phyloP scores from a whole-genome alignment of 2,797 vertebrate genomes.

The Enteromius afrohamiltoni region DNA sequence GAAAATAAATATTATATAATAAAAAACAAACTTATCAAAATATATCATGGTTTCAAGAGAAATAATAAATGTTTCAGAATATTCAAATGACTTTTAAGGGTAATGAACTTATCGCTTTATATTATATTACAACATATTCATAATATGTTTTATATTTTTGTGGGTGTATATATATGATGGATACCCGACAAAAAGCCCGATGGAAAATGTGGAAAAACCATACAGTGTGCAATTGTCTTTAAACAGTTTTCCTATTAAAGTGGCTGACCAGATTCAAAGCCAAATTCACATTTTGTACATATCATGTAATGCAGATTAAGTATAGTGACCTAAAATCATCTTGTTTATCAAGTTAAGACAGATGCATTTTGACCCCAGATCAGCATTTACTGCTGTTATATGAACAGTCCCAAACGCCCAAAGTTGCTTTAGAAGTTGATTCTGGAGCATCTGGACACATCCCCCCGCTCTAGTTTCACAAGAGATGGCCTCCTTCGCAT shows the following conservation, averaged over 20 bases:
- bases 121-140: too few species aligned
- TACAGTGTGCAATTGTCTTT: neutral
- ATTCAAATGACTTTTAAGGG: neutral
- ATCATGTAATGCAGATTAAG: neutral
- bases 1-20: neutral
- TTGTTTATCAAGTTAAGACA: neutral
- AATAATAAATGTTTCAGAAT: slow-evolving; percentile 1
- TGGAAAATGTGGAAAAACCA: neutral
- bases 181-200: too few species aligned
- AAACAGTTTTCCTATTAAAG: neutral
- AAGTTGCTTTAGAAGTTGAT: slow-evolving; percentile 17
- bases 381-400: neutral
- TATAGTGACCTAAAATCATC: neutral
- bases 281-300: neutral
- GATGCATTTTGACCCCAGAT: neutral
- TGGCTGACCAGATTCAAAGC: neutral
- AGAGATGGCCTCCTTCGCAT: slow-evolving; percentile 25
- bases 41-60: neutral
- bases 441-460: slow-evolving; percentile 33
- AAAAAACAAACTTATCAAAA: neutral
- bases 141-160: too few species aligned
- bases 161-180: too few species aligned
- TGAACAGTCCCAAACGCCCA: neutral
- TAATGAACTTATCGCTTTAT: neutral
- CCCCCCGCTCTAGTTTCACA: slow-evolving; percentile 13